These are phyloP conservation scores for Lophotriccus pileatus DNA, from an alignment of 2,797 vertebrate species.

Conservation along the genomic window DNA sequence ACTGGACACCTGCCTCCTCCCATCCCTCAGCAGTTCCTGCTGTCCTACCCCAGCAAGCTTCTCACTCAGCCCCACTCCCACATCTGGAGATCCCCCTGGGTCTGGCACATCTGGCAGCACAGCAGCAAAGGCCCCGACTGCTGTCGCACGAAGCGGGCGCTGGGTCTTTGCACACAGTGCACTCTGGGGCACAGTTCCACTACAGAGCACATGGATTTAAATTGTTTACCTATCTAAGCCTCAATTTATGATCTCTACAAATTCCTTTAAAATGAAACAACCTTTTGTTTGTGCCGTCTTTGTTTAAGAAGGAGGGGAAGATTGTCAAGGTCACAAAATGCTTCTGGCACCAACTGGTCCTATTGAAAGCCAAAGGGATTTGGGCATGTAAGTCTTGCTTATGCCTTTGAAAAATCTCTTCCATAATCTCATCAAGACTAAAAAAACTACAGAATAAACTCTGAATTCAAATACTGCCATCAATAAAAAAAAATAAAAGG, in stretches of 20 bases:
- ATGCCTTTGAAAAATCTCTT: slow-evolving; percentile 8
- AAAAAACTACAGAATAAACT: background rate
- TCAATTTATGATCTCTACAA: background rate
- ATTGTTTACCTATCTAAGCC: background rate
- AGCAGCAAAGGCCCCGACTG: background rate
- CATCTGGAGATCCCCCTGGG: background rate
- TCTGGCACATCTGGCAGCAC: background rate
- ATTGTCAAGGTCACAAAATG: background rate
- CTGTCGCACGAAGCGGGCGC: background rate
- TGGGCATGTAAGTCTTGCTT: background rate
- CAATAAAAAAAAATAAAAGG: background rate
- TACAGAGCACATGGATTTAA: background rate
- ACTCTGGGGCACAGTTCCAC: background rate
- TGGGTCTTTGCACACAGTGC: background rate
- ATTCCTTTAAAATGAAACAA: slow-evolving; percentile 7
- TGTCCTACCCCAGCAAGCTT: background rate
- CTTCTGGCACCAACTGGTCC: background rate
- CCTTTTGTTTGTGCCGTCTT: background rate
- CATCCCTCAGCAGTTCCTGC: background rate
- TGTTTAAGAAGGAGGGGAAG: background rate
- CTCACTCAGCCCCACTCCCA: background rate
- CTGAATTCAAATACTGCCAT: background rate
- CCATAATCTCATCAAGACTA: background rate
- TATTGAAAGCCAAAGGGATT: background rate
- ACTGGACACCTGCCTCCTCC: background rate